Evolutionary conservation across 2,113 vertebrate genomes (phyloP).

Genomic region (Oreotrochilus melanogaster): DNA sequence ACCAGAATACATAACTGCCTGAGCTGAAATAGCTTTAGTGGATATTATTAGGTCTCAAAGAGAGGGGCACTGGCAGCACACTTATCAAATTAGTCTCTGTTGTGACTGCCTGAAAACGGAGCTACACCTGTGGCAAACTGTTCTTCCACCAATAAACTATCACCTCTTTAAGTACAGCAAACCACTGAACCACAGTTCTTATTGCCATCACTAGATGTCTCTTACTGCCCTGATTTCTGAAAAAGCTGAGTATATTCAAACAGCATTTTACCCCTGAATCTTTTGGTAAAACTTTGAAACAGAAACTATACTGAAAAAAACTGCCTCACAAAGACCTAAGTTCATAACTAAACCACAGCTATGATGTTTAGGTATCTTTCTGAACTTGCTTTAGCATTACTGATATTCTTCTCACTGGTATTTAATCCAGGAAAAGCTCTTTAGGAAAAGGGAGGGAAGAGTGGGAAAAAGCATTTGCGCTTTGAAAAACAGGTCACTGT

Average conservation of each 20-base stretch:
- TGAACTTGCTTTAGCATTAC: neutral
- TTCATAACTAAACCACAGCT: neutral
- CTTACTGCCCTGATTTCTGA: slow-evolving; percentile 38
- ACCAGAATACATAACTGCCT: neutral
- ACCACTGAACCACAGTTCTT: slow-evolving; percentile 27
- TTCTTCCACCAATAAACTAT: neutral
- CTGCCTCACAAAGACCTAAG: neutral
- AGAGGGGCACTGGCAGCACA: neutral
- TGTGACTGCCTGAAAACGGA: slow-evolving; percentile 14
- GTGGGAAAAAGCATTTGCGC: neutral
- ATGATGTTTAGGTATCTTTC: neutral
- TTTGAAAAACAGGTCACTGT: neutral
- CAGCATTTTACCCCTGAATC: slow-evolving; percentile 11
- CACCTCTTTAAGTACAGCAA: neutral
- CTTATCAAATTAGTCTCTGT: slow-evolving; percentile 8
- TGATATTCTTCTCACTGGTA: neutral
- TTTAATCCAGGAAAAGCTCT: neutral
- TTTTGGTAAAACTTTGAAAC: slow-evolving; percentile 29
- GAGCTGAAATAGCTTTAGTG: neutral
- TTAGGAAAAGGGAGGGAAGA: neutral
- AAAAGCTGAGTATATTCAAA: neutral
- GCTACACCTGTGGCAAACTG: neutral
- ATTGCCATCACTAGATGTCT: slow-evolving; percentile 43
- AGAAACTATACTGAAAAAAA: neutral
- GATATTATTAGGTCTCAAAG: neutral